Conservation (phyloP, 2,888 invertebrate species). For the Drosophila emarginata region DNA sequence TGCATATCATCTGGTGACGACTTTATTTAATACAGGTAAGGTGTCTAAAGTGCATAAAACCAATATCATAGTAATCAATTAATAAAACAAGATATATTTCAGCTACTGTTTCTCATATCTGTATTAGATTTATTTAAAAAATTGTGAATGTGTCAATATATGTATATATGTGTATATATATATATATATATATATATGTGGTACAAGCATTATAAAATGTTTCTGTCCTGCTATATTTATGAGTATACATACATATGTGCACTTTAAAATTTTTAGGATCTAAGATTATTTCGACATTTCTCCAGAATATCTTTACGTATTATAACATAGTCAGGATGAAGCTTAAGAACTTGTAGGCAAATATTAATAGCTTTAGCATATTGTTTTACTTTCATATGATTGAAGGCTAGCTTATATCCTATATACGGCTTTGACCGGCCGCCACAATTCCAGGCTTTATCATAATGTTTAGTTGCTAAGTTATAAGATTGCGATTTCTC, state of each 20-base stretch:
- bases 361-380: slow-evolving; percentile 96
- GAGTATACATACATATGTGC: neutral
- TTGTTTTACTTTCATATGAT: slow-evolving; percentile 93
- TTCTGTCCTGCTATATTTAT: too few relatives aligned
- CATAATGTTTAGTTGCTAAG: slow-evolving; percentile 92
- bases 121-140: too few relatives aligned
- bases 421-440: slow-evolving; percentile 92
- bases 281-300: slow-evolving; percentile 90
- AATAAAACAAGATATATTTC: too few relatives aligned
- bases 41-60: too few relatives aligned
- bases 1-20: too few relatives aligned
- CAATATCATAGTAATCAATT: too few relatives aligned
- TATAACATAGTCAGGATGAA: slow-evolving; percentile 94
- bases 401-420: slow-evolving; percentile 96
- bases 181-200: too few relatives aligned
- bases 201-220: too few relatives aligned
- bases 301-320: slow-evolving; percentile 96
- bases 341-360: slow-evolving; percentile 91
- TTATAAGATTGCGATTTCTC: slow-evolving; percentile 96
- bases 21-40: too few relatives aligned
- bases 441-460: slow-evolving; percentile 91
- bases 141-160: too few relatives aligned
- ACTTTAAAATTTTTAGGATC: slow-evolving; percentile 83
- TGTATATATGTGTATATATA: too few relatives aligned
- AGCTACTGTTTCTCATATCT: too few relatives aligned